Percentiles rank a stretch among this genome's conserved stretches.
phyloP scores from a whole-genome alignment of 2,797 vertebrate species.

The Sus cebifrons region DNA sequence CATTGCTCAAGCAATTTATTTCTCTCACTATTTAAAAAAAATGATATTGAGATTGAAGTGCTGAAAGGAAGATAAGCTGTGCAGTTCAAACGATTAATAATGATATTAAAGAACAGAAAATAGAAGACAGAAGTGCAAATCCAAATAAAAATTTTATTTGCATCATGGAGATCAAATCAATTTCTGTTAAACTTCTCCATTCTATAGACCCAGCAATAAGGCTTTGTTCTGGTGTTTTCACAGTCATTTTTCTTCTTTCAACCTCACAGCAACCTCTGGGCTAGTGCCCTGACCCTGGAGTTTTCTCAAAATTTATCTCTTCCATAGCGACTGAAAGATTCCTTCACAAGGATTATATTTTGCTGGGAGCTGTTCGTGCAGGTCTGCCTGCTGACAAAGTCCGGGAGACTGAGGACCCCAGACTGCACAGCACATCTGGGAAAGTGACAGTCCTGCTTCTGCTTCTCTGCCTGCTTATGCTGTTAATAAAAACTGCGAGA shows the following conservation, averaged over 20 bases:
- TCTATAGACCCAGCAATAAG: neutral
- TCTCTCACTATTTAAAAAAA: neutral
- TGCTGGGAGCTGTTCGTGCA: too few species aligned
- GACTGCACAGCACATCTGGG: too few species aligned
- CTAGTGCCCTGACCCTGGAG: neutral
- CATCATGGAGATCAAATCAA: neutral
- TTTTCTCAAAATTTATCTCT: neutral
- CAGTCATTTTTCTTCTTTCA: neutral
- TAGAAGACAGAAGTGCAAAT: neutral
- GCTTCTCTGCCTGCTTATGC: too few species aligned
- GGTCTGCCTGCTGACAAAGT: too few species aligned
- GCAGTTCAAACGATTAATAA: conserved; percentile 15
- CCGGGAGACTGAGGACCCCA: too few species aligned
- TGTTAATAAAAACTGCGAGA: too few species aligned
- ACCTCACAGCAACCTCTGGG: neutral
- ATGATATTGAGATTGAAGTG: neutral
- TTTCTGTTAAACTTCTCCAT: neutral
- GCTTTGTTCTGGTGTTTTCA: neutral
- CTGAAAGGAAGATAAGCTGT: neutral
- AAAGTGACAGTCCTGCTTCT: too few species aligned
- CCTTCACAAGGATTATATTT: neutral
- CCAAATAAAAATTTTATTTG: conserved; percentile 44
- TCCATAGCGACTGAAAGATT: neutral
- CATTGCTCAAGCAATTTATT: conserved; percentile 12
- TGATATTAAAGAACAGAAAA: neutral